phyloP scores from a whole-genome alignment of 30 jellyfish, hydroid and myxozoan species.

The Catostylus mosaicus region DNA sequence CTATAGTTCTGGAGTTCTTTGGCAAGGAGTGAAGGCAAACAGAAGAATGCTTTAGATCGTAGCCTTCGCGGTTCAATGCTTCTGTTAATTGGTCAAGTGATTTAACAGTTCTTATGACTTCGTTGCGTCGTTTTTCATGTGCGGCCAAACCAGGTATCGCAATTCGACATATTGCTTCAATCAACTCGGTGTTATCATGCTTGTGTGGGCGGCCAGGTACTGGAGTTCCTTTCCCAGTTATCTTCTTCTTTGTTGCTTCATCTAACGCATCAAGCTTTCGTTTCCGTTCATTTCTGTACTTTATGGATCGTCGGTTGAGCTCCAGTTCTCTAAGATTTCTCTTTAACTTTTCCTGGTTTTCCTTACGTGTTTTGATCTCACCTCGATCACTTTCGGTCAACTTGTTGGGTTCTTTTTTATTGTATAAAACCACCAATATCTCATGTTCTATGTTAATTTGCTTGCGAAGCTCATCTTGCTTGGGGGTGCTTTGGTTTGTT shows the following conservation, averaged over 20 bases:
- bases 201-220: constrained; percentile 61
- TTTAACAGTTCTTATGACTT: constrained; percentile 64
- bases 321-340: constrained; percentile 33
- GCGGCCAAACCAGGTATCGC: constrained; percentile 72
- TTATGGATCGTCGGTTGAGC: constrained; percentile 47
- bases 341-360: constrained; percentile 23
- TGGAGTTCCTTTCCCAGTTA: constrained; percentile 36
- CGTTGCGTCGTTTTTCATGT: constrained; percentile 62
- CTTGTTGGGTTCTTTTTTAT: constrained; percentile 29
- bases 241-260: constrained; percentile 36
- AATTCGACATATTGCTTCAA: constrained; percentile 60
- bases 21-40: constrained; percentile 63
- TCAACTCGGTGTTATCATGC: constrained; percentile 62
- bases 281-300: constrained; percentile 33
- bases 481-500: constrained; percentile 47
- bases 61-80: constrained; percentile 78
- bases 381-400: constrained; percentile 47
- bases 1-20: constrained; percentile 54
- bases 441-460: constrained; percentile 17
- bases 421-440: constrained; percentile 24
- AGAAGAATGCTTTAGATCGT: constrained; percentile 57
- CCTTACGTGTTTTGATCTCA: constrained; percentile 46
- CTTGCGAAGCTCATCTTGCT: constrained; percentile 34
- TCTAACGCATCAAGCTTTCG: constrained; percentile 41
- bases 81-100: constrained; percentile 63